Percentiles rank a stretch among this genome's conserved stretches.
Evolutionary conservation across 53 echinoderm and acorn worm species (phyloP).

Genomic region (Echinometra lucunter): DNA sequence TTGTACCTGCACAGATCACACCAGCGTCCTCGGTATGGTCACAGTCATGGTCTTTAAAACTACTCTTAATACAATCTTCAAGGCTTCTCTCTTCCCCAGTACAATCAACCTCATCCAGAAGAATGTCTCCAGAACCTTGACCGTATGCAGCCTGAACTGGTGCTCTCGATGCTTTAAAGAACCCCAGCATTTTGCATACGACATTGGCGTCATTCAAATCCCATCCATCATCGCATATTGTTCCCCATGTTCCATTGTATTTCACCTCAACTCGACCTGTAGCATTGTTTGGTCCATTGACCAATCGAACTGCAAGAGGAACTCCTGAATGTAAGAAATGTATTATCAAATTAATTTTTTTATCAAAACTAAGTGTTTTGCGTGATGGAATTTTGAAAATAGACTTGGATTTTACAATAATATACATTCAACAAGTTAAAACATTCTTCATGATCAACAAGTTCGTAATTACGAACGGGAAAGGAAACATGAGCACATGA

Average conservation of each 20-base stretch:
- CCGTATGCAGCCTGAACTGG: background rate
- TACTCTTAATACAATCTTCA: background rate
- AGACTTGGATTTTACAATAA: too few relatives aligned
- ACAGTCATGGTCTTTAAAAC: background rate
- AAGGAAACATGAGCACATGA: too few relatives aligned
- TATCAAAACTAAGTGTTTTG: too few relatives aligned
- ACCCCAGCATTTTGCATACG: slow-evolving; percentile 13
- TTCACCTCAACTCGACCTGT: background rate
- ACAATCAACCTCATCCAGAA: slow-evolving; percentile 8
- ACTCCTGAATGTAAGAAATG: background rate
- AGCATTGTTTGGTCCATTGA: background rate
- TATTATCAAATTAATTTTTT: background rate
- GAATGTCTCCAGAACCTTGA: background rate
- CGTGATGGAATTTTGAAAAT: too few relatives aligned
- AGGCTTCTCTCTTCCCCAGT: background rate
- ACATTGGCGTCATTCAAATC: slow-evolving; percentile 18
- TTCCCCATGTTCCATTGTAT: background rate
- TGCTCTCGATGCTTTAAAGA: background rate
- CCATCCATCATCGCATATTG: slow-evolving; percentile 8
- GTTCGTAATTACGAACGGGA: too few relatives aligned
- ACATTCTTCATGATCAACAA: too few relatives aligned
- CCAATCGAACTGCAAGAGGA: background rate
- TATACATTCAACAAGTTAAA: too few relatives aligned
- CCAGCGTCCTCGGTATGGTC: background rate
- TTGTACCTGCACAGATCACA: background rate